Conservation (phyloP, 2,113 vertebrate species). For the Sturnira hondurensis region DNA sequence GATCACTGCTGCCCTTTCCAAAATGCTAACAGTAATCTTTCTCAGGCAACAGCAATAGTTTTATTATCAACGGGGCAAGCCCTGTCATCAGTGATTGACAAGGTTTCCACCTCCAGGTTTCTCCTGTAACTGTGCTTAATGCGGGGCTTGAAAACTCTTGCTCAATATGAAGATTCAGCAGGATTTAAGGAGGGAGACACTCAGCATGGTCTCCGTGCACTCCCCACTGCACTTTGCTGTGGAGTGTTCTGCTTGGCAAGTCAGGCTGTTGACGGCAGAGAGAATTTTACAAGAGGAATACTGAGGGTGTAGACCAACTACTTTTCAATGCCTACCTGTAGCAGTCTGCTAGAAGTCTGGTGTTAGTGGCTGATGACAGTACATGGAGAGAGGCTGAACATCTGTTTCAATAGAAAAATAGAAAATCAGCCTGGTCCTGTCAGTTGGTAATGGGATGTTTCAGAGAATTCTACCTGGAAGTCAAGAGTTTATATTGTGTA, state of each 20-base stretch:
- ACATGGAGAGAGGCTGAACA: background rate
- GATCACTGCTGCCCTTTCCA: constrained; percentile 46
- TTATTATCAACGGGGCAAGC: constrained; percentile 65
- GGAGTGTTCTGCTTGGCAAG: constrained; percentile 50
- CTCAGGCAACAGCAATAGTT: constrained; percentile 44
- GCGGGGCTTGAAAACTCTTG: constrained; percentile 28
- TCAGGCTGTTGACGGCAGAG: background rate
- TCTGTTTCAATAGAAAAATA: background rate
- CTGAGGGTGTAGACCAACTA: background rate
- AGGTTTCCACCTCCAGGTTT: constrained; percentile 65
- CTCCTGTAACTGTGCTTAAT: constrained; percentile 54
- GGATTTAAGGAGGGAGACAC: constrained; percentile 41
- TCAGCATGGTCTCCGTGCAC: background rate
- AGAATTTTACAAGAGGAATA: background rate
- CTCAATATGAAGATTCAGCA: constrained; percentile 54
- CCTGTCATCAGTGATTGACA: constrained; percentile 62
- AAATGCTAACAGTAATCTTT: constrained; percentile 67
- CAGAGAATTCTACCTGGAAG: background rate
- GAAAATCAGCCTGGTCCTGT: background rate
- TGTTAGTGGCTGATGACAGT: background rate
- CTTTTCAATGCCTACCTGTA: background rate
- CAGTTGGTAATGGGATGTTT: background rate
- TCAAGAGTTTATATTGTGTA: background rate
- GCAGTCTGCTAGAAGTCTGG: background rate
- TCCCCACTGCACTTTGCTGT: background rate